Evolutionary conservation across 2,888 invertebrate genomes (phyloP).

Genomic region (Auanema freiburgensis): DNA sequence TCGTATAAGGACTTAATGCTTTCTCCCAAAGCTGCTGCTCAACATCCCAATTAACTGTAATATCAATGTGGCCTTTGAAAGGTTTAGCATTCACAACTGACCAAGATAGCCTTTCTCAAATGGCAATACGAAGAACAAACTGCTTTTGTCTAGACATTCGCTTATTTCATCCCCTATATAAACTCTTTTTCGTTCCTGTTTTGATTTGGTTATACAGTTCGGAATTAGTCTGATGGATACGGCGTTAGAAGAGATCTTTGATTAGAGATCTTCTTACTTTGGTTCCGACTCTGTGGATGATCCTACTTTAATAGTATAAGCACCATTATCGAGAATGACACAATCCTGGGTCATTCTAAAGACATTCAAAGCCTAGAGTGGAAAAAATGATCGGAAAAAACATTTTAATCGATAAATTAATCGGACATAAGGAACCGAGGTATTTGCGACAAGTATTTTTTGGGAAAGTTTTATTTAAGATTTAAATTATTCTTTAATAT

Average conservation of each 20-base stretch:
- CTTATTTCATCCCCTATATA: slow-evolving; percentile 93
- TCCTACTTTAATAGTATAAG: slow-evolving; percentile 51
- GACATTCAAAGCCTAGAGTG: not conserved
- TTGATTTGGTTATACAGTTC: slow-evolving; percentile 96
- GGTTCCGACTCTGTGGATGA: slow-evolving; percentile 19
- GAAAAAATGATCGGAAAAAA: no score
- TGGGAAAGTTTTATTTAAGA: no score
- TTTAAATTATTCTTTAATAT: no score
- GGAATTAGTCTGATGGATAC: slow-evolving; percentile 72
- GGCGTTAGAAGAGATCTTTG: not conserved
- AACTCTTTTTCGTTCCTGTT: slow-evolving; percentile 87
- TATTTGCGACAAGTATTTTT: no score
- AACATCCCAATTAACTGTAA: slow-evolving; percentile 85
- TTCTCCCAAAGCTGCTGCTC: slow-evolving; percentile 93
- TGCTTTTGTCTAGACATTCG: slow-evolving; percentile 92
- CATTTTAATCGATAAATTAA: no score
- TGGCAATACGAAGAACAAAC: slow-evolving; percentile 87
- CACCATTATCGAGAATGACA: slow-evolving; percentile 61
- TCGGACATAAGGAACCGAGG: no score
- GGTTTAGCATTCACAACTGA: slow-evolving; percentile 11
- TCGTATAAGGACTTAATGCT: slow-evolving; percentile 73
- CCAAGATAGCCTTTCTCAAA: slow-evolving; percentile 77
- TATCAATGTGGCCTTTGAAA: slow-evolving; percentile 4
- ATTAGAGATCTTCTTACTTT: slow-evolving; percentile 12
- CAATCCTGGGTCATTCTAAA: slow-evolving; percentile 1